Conservation (phyloP, 2,797 vertebrate species). For the Argyrosomus regius region DNA sequence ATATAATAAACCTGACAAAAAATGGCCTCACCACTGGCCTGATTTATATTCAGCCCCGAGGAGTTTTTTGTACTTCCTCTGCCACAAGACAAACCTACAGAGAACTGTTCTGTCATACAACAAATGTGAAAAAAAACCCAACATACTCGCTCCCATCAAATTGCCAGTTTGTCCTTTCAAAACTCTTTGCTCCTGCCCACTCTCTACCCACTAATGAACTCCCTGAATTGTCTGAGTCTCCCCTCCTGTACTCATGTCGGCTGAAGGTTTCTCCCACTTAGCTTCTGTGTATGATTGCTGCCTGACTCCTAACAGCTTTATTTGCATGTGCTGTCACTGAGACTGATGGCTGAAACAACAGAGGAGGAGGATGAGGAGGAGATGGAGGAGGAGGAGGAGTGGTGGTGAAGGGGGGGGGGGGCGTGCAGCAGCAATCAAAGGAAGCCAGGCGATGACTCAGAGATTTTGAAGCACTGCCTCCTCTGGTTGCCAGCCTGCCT, state of each 20-base stretch:
- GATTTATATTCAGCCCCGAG: conserved; percentile 4
- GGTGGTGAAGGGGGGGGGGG: background rate
- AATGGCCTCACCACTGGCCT: background rate
- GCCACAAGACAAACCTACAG: background rate
- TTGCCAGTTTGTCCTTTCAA: conserved; percentile 9
- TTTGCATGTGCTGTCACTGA: conserved; percentile 56
- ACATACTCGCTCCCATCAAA: conserved; percentile 4
- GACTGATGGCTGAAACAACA: conserved; percentile 56
- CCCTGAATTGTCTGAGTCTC: background rate
- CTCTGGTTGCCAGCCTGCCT: conserved; percentile 59
- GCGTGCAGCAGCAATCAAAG: conserved; percentile 40
- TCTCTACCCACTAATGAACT: conserved; percentile 28
- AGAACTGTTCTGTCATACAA: conserved; percentile 4
- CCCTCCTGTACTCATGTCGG: background rate
- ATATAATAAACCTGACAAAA: background rate
- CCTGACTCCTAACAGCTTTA: conserved; percentile 44
- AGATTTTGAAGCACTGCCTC: conserved; percentile 61
- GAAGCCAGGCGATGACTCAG: conserved; percentile 75
- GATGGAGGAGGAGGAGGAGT: background rate
- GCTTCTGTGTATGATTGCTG: conserved; percentile 13
- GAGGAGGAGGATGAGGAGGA: conserved; percentile 9
- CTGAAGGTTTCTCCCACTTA: conserved; percentile 17
- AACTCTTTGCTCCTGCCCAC: conserved; percentile 2
- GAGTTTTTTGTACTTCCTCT: conserved; percentile 1
- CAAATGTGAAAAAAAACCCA: background rate